phyloP scores from a whole-genome alignment of 2,797 vertebrate species.

The Periophthalmus magnuspinnatus region DNA sequence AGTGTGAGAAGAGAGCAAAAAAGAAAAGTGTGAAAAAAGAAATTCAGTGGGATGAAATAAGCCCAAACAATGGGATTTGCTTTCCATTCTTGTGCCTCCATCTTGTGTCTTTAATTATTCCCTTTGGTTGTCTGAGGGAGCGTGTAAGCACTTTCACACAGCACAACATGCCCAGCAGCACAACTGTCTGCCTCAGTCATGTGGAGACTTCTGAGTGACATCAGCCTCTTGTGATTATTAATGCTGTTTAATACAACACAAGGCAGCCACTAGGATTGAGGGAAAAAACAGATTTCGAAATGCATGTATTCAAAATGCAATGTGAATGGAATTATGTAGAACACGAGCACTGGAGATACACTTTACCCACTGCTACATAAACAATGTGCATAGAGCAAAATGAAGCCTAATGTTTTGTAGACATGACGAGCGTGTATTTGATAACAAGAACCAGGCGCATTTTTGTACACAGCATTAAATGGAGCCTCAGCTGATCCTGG shows the following conservation, averaged over 20 bases:
- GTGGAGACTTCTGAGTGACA: slow-evolving; percentile 79
- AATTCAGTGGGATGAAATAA: slow-evolving; percentile 79
- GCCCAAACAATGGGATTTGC: slow-evolving; percentile 80
- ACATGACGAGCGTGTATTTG: slow-evolving; percentile 50
- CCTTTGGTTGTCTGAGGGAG: slow-evolving; percentile 79
- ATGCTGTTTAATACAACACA: slow-evolving; percentile 82
- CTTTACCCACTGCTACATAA: slow-evolving; percentile 43
- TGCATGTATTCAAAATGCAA: slow-evolving; percentile 67
- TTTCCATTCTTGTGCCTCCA: slow-evolving; percentile 78
- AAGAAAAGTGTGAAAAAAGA: slow-evolving; percentile 70
- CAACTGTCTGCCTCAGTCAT: slow-evolving; percentile 76
- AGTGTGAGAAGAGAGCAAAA: slow-evolving; percentile 65
- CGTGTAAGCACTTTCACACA: slow-evolving; percentile 78
- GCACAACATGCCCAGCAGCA: slow-evolving; percentile 78
- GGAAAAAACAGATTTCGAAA: slow-evolving; percentile 67
- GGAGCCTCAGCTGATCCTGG: slow-evolving; percentile 71
- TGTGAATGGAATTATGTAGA: slow-evolving; percentile 68
- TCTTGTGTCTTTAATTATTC: slow-evolving; percentile 84
- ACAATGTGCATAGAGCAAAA: slow-evolving; percentile 54
- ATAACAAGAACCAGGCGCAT: slow-evolving; percentile 48
- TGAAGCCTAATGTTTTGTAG: slow-evolving; percentile 56
- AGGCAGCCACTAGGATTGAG: slow-evolving; percentile 67
- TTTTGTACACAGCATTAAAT: slow-evolving; percentile 69
- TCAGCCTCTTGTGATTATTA: slow-evolving; percentile 81
- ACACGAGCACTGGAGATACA: slow-evolving; percentile 50